Evolutionary conservation across 2,113 vertebrate species (phyloP).

Genomic region (Centropristis striata): DNA sequence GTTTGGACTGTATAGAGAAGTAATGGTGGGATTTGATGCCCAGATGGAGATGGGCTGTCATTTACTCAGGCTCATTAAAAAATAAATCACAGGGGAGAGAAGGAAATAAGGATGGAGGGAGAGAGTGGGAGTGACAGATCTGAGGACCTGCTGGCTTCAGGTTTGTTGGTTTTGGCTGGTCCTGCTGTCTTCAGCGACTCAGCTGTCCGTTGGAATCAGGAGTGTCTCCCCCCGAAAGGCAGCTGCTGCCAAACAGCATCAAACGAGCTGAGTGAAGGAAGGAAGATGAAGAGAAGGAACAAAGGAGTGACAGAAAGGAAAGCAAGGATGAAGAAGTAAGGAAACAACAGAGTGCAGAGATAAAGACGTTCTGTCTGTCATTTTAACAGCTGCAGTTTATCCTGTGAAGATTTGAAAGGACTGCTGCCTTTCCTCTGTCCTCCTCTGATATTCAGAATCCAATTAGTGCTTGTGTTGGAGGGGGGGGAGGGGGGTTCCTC

Average conservation of each 20-base stretch:
- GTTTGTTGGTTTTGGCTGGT: slow-evolving; percentile 43
- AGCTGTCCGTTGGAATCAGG: slow-evolving; percentile 32
- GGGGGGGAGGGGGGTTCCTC: slow-evolving; percentile 12
- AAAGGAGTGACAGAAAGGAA: background rate
- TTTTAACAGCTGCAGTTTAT: slow-evolving; percentile 24
- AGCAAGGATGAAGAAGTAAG: background rate
- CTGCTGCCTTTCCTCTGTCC: slow-evolving; percentile 31
- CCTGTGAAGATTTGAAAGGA: slow-evolving; percentile 33
- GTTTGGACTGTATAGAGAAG: background rate
- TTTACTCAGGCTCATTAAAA: slow-evolving; percentile 9
- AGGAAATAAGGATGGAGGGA: background rate
- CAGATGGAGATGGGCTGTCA: slow-evolving; percentile 16
- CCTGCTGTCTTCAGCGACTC: slow-evolving; percentile 8
- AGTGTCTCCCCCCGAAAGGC: slow-evolving; percentile 22
- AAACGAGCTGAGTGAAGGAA: background rate
- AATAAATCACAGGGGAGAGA: background rate
- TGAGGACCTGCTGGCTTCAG: slow-evolving; percentile 17
- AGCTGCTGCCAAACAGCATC: slow-evolving; percentile 46
- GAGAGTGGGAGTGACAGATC: background rate
- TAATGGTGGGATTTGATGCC: background rate
- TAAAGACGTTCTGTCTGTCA: slow-evolving; percentile 17
- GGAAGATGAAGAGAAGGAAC: slow-evolving; percentile 10
- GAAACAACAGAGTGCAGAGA: background rate
- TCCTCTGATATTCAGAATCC: slow-evolving; percentile 64
- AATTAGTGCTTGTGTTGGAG: slow-evolving; percentile 52